These are phyloP conservation scores for Nothoprocta perdicaria DNA, from an alignment of 2,113 vertebrate genomes.

Conservation along the genomic window DNA sequence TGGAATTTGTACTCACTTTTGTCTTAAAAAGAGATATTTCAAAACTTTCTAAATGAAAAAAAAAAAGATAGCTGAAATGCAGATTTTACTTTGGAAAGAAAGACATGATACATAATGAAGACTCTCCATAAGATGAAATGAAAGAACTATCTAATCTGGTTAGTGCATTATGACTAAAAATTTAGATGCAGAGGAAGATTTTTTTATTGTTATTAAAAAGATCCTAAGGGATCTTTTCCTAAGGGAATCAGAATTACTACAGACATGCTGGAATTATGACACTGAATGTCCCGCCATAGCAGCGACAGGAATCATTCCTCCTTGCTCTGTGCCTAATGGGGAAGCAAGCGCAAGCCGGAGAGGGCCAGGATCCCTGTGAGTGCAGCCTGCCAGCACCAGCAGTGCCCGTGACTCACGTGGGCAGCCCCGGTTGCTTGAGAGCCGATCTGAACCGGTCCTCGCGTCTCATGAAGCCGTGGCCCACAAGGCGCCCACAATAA, in stretches of 20 bases:
- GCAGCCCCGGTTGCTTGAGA: constrained; percentile 31
- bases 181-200: not conserved
- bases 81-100: not conserved
- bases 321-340: constrained; percentile 4
- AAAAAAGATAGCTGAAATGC: not conserved
- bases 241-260: not conserved
- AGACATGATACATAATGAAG: not conserved
- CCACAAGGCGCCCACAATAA: not conserved
- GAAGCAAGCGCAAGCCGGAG: not conserved
- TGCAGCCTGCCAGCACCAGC: not conserved
- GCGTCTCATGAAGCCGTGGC: not conserved
- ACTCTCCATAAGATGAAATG: not conserved
- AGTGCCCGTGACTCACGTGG: constrained; percentile 34
- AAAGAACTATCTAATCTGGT: not conserved
- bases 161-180: not conserved
- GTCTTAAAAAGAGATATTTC: not conserved
- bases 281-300: not conserved
- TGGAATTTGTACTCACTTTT: not conserved
- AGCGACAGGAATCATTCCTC: not conserved
- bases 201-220: not conserved
- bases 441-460: constrained; percentile 7
- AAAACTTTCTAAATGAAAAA: not conserved
- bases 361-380: not conserved
- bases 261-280: not conserved
- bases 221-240: not conserved